Percentiles rank a stretch among this genome's conserved stretches.
Evolutionary conservation across 2,797 vertebrate species (phyloP).

Genomic region (Phataginus tricuspis): DNA sequence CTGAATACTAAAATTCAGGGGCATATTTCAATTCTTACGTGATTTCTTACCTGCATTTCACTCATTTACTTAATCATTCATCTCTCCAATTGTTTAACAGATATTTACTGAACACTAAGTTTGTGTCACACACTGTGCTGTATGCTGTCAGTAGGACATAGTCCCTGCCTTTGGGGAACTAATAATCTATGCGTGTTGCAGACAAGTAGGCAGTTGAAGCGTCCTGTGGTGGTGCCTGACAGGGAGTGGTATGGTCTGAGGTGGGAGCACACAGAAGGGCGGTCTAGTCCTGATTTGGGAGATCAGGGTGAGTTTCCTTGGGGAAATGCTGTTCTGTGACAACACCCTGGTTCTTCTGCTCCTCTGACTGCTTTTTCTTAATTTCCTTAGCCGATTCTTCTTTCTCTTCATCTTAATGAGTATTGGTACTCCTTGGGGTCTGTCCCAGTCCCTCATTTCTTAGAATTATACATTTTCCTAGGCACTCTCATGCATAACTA

Average conservation of each 20-base stretch:
- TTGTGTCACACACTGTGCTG: not conserved
- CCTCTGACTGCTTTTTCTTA: not conserved
- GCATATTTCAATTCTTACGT: not conserved
- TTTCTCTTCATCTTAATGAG: conserved; percentile 13
- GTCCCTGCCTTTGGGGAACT: not conserved
- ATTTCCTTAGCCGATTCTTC: not conserved
- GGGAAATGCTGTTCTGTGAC: not conserved
- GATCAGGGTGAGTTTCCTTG: not conserved
- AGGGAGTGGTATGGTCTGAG: not conserved
- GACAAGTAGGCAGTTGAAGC: not conserved
- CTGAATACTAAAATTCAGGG: not conserved
- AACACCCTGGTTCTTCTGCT: not conserved
- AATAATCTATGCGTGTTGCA: not conserved
- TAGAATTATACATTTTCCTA: not conserved
- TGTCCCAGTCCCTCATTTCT: not conserved
- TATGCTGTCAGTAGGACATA: not conserved
- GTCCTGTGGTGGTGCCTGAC: not conserved
- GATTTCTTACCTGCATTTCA: conserved; percentile 15
- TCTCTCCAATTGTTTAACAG: not conserved
- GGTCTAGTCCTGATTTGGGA: not conserved
- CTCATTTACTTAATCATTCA: not conserved
- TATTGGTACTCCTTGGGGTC: not conserved
- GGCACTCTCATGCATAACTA: not conserved
- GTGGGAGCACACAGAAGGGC: not conserved
- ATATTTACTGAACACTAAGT: not conserved